These are phyloP conservation scores for Cerceris ruficornis DNA, from an alignment of 2,888 invertebrate genomes.

Conservation along the genomic window DNA sequence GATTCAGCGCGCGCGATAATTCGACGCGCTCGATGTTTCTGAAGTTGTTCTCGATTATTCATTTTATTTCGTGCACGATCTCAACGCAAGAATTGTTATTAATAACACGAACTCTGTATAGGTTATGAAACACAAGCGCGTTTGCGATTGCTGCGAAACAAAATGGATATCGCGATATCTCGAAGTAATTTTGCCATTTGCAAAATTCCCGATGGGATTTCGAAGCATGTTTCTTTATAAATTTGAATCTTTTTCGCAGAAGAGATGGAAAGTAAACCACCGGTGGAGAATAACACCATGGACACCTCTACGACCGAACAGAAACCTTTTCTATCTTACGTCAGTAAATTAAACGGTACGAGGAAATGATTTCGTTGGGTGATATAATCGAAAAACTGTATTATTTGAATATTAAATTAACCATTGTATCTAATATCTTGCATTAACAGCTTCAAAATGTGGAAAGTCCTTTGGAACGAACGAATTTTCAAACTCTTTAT, in stretches of 20 bases:
- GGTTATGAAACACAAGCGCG: neutral
- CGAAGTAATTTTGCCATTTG: neutral
- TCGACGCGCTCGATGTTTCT: neutral
- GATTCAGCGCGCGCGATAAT: neutral
- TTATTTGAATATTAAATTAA: neutral
- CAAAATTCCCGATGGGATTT: neutral
- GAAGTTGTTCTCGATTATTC: neutral
- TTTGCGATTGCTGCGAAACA: neutral
- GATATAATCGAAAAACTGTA: neutral
- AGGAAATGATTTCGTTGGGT: neutral
- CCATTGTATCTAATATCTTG: slow-evolving; percentile 58
- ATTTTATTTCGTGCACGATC: neutral
- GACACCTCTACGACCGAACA: slow-evolving; percentile 60
- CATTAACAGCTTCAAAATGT: slow-evolving; percentile 71
- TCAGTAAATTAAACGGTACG: slow-evolving; percentile 65
- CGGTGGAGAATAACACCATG: slow-evolving; percentile 62
- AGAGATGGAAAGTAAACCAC: slow-evolving; percentile 62
- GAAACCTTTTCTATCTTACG: slow-evolving; percentile 48
- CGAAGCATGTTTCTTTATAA: neutral
- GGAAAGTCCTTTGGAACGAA: slow-evolving; percentile 69
- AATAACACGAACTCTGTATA: neutral
- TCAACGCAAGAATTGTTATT: neutral
- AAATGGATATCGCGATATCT: neutral
- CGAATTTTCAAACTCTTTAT: slow-evolving; percentile 64
- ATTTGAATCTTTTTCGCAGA: slow-evolving; percentile 56